Evolutionary conservation across 2,113 vertebrate genomes (phyloP).

Genomic region (human (Homo sapiens)): DNA sequence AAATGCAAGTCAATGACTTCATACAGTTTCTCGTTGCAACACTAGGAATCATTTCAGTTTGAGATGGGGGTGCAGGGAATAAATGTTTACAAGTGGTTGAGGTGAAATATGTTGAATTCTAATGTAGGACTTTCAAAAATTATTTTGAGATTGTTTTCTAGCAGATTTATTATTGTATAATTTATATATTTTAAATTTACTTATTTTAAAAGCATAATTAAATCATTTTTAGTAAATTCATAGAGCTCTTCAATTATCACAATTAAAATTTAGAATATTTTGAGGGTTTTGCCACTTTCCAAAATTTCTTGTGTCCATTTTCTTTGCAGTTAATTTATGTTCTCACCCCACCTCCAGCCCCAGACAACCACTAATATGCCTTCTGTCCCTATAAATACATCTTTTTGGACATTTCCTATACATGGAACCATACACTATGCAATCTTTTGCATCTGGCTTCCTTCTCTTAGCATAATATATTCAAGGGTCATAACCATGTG

Average conservation of each 20-base stretch:
- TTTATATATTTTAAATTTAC: background rate
- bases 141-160: background rate
- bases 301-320: background rate
- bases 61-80: accelerated
- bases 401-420: background rate
- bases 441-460: background rate
- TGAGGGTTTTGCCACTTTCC: background rate
- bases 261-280: background rate
- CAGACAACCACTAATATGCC: background rate
- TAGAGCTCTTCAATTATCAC: background rate
- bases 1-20: background rate
- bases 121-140: background rate
- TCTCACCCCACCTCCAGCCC: background rate
- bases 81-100: background rate
- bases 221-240: background rate
- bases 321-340: background rate
- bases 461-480: background rate
- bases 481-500: background rate
- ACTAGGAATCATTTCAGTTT: background rate
- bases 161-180: background rate
- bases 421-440: background rate
- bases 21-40: background rate
- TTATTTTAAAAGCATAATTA: background rate
- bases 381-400: background rate
- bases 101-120: background rate